These are phyloP conservation scores for Sitta europaea DNA, from an alignment of 2,113 vertebrate genomes.

Conservation along the genomic window DNA sequence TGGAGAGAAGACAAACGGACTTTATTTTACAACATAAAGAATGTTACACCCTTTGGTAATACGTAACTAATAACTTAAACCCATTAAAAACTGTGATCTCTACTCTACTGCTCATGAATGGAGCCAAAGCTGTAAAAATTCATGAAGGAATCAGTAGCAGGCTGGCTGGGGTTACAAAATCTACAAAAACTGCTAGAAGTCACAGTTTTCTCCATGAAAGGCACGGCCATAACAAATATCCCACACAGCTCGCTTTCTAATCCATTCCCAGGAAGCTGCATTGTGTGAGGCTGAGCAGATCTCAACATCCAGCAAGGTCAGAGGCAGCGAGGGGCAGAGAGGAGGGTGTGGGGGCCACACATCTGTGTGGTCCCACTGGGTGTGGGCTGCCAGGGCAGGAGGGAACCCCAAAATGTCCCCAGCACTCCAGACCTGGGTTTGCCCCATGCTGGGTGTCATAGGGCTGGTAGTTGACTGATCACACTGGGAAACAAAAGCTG, in stretches of 20 bases:
- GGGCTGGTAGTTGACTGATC: slow-evolving; percentile 42
- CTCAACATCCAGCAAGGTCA: neutral
- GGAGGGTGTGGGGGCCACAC: neutral
- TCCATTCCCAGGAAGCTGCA: slow-evolving; percentile 18
- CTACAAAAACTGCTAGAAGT: slow-evolving; percentile 34
- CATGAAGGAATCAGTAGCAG: slow-evolving; percentile 49
- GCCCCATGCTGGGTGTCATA: neutral
- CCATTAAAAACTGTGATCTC: slow-evolving; percentile 7
- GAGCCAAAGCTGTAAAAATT: slow-evolving; percentile 64
- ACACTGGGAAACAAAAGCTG: slow-evolving; percentile 57
- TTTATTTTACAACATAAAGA: slow-evolving; percentile 34
- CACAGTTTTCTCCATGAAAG: slow-evolving; percentile 33
- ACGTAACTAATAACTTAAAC: slow-evolving; percentile 51
- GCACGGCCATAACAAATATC: slow-evolving; percentile 46
- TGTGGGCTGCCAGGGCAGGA: neutral
- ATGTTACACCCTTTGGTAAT: slow-evolving; percentile 41
- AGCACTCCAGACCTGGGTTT: neutral
- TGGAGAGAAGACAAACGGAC: slow-evolving; percentile 13
- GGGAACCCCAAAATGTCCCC: neutral
- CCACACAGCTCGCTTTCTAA: slow-evolving; percentile 35
- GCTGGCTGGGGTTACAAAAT: slow-evolving; percentile 48
- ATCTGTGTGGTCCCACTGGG: neutral
- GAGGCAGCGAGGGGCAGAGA: neutral
- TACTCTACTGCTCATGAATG: fast-evolving
- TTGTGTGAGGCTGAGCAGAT: neutral